Conservation (phyloP, 2,113 vertebrate species). For the Erinaceus europaeus region DNA sequence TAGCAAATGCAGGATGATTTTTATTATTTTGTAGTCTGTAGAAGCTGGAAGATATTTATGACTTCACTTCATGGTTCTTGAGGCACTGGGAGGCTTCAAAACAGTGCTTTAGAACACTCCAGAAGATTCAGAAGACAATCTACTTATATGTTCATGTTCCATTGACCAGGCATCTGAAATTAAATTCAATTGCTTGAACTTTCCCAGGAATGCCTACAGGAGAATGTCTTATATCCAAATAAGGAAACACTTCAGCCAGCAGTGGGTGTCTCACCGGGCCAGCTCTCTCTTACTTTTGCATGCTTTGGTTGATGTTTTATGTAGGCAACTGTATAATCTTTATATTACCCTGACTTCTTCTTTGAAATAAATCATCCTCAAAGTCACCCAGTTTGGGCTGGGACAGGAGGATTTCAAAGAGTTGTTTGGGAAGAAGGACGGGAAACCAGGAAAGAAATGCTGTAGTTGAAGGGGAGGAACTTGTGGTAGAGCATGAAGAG, state of each 20-base stretch:
- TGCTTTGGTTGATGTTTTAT: constrained; percentile 32
- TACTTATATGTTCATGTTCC: neutral
- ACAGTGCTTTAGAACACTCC: neutral
- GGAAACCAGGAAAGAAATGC: neutral
- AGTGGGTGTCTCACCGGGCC: neutral
- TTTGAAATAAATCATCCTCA: constrained; percentile 35
- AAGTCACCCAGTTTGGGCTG: neutral
- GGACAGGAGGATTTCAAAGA: neutral
- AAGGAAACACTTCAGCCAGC: neutral
- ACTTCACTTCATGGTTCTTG: neutral
- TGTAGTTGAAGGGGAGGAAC: neutral
- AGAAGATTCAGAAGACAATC: neutral
- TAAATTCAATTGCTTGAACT: neutral
- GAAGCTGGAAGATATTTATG: neutral
- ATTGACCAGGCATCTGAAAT: neutral
- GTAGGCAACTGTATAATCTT: constrained; percentile 30
- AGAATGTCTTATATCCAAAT: neutral
- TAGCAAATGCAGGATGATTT: constrained; percentile 27
- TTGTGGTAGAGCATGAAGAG: neutral
- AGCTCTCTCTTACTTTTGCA: neutral
- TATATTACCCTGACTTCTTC: constrained; percentile 19
- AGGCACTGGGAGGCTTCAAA: neutral
- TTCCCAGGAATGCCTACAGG: neutral
- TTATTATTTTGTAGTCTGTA: constrained; percentile 21
- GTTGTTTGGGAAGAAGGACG: neutral